Base-by-base conservation (phyloP, 2,797 vertebrate genomes). In the Xenentodon cancila region DNA sequence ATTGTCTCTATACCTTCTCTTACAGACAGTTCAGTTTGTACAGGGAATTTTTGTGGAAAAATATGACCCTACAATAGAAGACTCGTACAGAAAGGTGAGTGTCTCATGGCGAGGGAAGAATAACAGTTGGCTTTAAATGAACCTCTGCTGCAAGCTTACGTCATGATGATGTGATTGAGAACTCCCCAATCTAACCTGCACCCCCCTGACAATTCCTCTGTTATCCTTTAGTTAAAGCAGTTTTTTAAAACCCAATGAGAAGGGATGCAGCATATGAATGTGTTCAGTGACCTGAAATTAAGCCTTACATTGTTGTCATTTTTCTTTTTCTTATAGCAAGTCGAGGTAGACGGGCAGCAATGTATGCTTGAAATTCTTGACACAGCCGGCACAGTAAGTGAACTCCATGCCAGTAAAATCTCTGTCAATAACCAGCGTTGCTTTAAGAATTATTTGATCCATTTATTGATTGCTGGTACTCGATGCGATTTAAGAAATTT, bases 1-100 rank as follows among this genome's bases (percentile, higher is more conserved):
- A 50, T 21, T 63, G 18, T 18, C 34, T 73, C 32, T 84, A 21
- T 84, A 11, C 76, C 54, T 68, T 88, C 45, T 91, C 54, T 94
- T 81, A 12, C 86, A 90, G 89, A 90, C 89, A 73, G 97, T 99
- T 91, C 97, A 99, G 88, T 98, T 99, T 92, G 97, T 99, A 89
- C 97, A 99, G 94, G 97, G 97, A 93, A 99, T 99, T 93, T 99
- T 99, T 93, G 97, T 99, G 92, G 97, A 99, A 94, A 98, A 99
- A 91, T 99, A 99, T 87, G 97, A 99, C 90, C 97, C 97, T 72
- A 99, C 97, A 91, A 99, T 99, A 97, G 97, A 99, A 95, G 97
- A 99, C 91, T 99, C 97, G 34, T 99, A 99, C 90, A 97, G 97
- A 94, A 99, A 99, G 96, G 97, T 90, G 77, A 88, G 80, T 84